phyloP scores from a whole-genome alignment of 2,888 invertebrate species.

The Acholoe squamosa region DNA sequence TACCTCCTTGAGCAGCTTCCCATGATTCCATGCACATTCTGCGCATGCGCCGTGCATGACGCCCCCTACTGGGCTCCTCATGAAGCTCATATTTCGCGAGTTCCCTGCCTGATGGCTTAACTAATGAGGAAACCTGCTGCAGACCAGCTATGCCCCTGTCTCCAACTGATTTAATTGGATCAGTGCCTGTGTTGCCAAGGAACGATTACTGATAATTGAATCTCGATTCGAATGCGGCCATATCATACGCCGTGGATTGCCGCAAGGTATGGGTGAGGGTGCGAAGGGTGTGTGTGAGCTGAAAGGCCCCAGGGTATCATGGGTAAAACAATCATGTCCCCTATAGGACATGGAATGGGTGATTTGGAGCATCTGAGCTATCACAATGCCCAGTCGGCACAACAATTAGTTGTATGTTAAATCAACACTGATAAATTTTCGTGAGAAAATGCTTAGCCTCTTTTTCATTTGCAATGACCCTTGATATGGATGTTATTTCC shows the following conservation, averaged over 20 bases:
- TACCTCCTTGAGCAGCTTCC: not conserved
- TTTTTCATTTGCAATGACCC: no score
- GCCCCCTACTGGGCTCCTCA: not conserved
- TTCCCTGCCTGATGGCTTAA: not conserved
- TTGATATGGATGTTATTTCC: no score
- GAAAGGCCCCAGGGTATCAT: no score
- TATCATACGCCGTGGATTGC: slow-evolving; percentile 28
- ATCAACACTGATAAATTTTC: no score
- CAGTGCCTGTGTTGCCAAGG: not conserved
- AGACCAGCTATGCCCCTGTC: not conserved
- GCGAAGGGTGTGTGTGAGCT: no score
- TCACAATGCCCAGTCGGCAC: no score
- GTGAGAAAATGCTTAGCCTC: no score
- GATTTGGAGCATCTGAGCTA: no score
- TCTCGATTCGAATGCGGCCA: slow-evolving; percentile 1
- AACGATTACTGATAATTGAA: slow-evolving; percentile 35
- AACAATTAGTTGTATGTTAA: no score
- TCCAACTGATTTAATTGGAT: slow-evolving; percentile 34
- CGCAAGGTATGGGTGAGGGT: not conserved
- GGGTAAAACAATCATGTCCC: no score
- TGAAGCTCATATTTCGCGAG: slow-evolving; percentile 24
- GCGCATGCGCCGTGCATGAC: not conserved
- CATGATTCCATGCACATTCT: not conserved
- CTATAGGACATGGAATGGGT: no score
- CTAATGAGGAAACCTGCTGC: slow-evolving; percentile 21